Evolutionary conservation across 2,888 invertebrate species (phyloP).

Genomic region (Leptarthrus brevirostris): DNA sequence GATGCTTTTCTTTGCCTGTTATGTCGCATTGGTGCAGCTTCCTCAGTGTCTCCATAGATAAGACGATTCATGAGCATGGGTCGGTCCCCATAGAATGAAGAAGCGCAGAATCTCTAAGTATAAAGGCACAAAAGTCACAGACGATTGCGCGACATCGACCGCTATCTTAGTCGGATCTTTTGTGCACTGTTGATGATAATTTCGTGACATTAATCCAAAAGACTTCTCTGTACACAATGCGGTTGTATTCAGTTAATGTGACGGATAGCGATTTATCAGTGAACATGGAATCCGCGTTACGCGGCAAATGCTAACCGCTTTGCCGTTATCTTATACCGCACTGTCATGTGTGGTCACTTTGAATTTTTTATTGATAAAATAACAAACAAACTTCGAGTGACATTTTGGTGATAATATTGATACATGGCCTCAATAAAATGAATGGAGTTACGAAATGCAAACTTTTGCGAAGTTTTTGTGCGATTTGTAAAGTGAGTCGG

Average conservation of each 20-base stretch:
- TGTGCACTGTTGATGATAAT: constrained; percentile 59
- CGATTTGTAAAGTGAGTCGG: too few species aligned
- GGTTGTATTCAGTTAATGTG: constrained; percentile 46
- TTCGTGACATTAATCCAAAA: constrained; percentile 60
- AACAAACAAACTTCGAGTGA: background rate
- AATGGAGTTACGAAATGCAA: too few species aligned
- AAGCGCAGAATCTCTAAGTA: too few species aligned
- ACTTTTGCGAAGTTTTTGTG: too few species aligned
- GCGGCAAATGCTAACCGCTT: constrained; percentile 7
- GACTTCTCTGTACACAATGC: constrained; percentile 2
- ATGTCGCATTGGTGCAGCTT: constrained; percentile 55
- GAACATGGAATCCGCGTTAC: constrained; percentile 51
- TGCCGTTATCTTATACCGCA: constrained; percentile 17
- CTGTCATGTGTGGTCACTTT: constrained; percentile 46
- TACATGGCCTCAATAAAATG: too few species aligned
- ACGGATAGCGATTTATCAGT: constrained; percentile 52
- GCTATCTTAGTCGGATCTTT: constrained; percentile 58
- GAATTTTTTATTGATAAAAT: constrained; percentile 19
- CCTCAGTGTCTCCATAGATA: constrained; percentile 49
- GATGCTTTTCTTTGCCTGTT: constrained; percentile 1
- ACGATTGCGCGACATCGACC: constrained; percentile 52
- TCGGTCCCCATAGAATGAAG: background rate
- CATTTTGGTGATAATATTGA: too few species aligned
- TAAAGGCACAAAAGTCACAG: constrained; percentile 52
- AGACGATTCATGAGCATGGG: constrained; percentile 54